Conservation (phyloP, 1,140 invertebrate genomes). For the Lepidostoma basale region DNA sequence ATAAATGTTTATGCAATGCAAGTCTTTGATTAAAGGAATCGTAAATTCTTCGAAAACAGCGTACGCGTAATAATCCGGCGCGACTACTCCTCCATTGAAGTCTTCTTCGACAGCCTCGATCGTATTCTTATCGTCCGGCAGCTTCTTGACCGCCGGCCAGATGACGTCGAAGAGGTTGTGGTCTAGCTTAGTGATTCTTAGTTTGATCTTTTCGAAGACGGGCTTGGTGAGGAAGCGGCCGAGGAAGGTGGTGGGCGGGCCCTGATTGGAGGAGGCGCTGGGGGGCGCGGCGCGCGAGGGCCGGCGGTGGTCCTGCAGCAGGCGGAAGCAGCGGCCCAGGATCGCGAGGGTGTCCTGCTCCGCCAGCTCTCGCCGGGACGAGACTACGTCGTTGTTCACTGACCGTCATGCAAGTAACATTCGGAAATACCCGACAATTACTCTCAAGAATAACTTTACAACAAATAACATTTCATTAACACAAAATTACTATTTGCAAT, state of each 20-base stretch:
- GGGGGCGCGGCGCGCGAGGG: constrained; percentile 56
- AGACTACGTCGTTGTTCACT: constrained; percentile 65
- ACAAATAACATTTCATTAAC: too few species aligned
- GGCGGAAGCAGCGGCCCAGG: constrained; percentile 73
- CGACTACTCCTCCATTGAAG: constrained; percentile 72
- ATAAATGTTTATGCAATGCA: constrained; percentile 72
- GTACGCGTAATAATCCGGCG: constrained; percentile 84
- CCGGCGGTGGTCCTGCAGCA: constrained; percentile 66
- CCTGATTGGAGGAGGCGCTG: constrained; percentile 63
- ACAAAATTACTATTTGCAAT: too few species aligned
- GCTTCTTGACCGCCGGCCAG: constrained; percentile 78
- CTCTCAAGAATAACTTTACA: too few species aligned
- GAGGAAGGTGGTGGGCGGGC: constrained; percentile 66
- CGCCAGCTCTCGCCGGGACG: constrained; percentile 70
- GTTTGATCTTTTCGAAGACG: constrained; percentile 73
- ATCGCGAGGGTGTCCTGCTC: constrained; percentile 71
- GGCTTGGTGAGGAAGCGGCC: constrained; percentile 69
- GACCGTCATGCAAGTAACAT: constrained; percentile 20
- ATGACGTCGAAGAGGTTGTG: constrained; percentile 82
- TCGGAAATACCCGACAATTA: not conserved
- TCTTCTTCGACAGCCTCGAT: constrained; percentile 67
- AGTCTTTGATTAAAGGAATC: constrained; percentile 77
- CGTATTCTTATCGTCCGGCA: constrained; percentile 63
- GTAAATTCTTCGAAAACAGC: constrained; percentile 78
- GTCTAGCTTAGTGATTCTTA: constrained; percentile 73